These are phyloP conservation scores for Drosophila rufa DNA, from an alignment of 1,140 invertebrate genomes.

Conservation along the genomic window DNA sequence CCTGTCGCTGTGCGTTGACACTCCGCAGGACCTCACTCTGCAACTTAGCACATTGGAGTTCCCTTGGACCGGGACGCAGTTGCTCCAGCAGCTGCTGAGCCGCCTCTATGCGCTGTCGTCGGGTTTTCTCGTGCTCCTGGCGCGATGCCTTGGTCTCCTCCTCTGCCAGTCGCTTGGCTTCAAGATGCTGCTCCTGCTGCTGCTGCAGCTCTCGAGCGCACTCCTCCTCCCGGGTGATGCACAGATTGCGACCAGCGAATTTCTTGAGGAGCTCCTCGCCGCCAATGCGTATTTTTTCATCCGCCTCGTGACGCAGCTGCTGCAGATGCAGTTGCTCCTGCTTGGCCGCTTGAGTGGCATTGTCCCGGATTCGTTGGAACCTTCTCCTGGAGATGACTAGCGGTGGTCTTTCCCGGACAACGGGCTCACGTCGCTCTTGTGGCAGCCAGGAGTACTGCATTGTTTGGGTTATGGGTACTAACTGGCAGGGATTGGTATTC, in stretches of 20 bases:
- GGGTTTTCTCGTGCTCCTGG: slow-evolving; percentile 34
- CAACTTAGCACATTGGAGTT: slow-evolving; percentile 66
- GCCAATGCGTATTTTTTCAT: slow-evolving; percentile 54
- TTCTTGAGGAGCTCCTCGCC: slow-evolving; percentile 63
- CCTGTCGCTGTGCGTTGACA: slow-evolving; percentile 64
- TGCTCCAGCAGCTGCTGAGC: slow-evolving; percentile 71
- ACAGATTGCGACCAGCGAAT: slow-evolving; percentile 57
- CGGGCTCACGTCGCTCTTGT: slow-evolving; percentile 57
- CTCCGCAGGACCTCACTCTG: slow-evolving; percentile 74
- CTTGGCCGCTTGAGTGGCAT: slow-evolving; percentile 46
- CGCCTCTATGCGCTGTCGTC: slow-evolving; percentile 57
- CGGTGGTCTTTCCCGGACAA: slow-evolving; percentile 52
- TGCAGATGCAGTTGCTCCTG: slow-evolving; percentile 37
- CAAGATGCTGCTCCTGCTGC: slow-evolving; percentile 16
- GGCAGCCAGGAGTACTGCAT: slow-evolving; percentile 75
- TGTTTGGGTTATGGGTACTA: background rate
- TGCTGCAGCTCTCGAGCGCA: slow-evolving; percentile 42
- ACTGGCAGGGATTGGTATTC: slow-evolving; percentile 2
- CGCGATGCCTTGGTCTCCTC: slow-evolving; percentile 37
- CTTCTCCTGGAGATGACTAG: slow-evolving; percentile 58
- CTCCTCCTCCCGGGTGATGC: slow-evolving; percentile 49
- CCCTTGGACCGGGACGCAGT: slow-evolving; percentile 71
- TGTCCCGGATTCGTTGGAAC: slow-evolving; percentile 43
- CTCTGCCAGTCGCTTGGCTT: slow-evolving; percentile 32
- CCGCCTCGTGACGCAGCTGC: slow-evolving; percentile 29